Evolutionary conservation across 2,797 vertebrate species (phyloP).

Genomic region (Hemitrygon akajei): DNA sequence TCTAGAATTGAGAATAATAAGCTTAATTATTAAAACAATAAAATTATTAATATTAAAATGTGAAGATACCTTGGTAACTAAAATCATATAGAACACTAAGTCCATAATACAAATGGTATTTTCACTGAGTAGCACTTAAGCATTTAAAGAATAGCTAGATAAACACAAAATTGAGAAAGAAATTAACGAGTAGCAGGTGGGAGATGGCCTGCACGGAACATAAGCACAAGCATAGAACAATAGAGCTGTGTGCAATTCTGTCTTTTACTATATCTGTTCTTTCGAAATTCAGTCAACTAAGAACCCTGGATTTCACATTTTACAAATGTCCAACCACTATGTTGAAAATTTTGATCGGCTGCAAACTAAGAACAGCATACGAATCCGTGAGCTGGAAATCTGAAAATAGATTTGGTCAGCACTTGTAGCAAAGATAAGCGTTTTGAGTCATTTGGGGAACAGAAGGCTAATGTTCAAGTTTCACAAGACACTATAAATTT

Average conservation of each 20-base stretch:
- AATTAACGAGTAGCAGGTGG: neutral
- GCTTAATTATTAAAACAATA: too few species aligned
- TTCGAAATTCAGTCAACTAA: neutral
- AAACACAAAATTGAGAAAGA: neutral
- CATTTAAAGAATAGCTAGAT: neutral
- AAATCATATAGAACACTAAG: too few species aligned
- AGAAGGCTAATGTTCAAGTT: neutral
- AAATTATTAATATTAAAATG: too few species aligned
- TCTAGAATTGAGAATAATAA: neutral
- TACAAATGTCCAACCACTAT: neutral
- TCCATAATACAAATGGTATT: too few species aligned
- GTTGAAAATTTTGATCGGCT: neutral
- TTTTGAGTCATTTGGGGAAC: neutral
- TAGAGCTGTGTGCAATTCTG: neutral
- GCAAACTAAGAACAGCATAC: neutral
- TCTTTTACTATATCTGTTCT: neutral
- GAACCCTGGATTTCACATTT: neutral
- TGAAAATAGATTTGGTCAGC: neutral
- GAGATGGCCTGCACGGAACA: neutral
- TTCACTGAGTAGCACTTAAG: too few species aligned
- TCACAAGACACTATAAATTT: neutral
- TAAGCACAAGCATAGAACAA: neutral
- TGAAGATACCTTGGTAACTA: neutral
- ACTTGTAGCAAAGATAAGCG: too few species aligned
- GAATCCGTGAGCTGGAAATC: neutral